Percentiles rank a stretch among this genome's conserved stretches.
Evolutionary conservation across 2,888 invertebrate genomes (phyloP).

Genomic region (Amblyjoppa proteus): DNA sequence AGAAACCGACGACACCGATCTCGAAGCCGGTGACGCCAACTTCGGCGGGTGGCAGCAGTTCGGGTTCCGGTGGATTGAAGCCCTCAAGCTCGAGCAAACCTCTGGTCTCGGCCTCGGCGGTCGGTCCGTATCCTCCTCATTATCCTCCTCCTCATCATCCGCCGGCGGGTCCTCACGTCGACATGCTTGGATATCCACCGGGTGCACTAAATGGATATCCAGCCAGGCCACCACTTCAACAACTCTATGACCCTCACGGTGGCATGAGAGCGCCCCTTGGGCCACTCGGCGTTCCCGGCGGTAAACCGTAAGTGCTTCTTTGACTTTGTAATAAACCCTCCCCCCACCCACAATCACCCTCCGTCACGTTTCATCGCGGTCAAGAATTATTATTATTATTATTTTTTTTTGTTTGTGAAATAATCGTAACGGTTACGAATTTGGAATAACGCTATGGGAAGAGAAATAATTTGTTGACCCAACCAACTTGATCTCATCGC

Average conservation of each 20-base stretch:
- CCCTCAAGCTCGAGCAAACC: constrained; percentile 86
- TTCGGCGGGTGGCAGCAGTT: constrained; percentile 87
- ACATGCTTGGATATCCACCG: constrained; percentile 86
- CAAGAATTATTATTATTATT: constrained; percentile 10
- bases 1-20: constrained; percentile 96
- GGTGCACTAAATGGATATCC: constrained; percentile 89
- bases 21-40: constrained; percentile 96
- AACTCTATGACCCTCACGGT: constrained; percentile 89
- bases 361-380: constrained; percentile 19
- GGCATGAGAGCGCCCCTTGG: constrained; percentile 89
- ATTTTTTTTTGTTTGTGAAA: not conserved
- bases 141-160: constrained; percentile 84
- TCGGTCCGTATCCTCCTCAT: constrained; percentile 84
- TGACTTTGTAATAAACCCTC: constrained; percentile 28
- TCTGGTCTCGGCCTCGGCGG: constrained; percentile 83
- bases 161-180: constrained; percentile 84
- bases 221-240: constrained; percentile 88
- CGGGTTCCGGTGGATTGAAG: constrained; percentile 85
- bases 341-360: not conserved
- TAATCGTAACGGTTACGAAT: no score
- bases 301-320: constrained; percentile 92
- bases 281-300: constrained; percentile 90
- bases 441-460: no score
- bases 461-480: no score
- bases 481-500: not conserved